Evolutionary conservation across 2,113 vertebrate genomes (phyloP), one percentile per base, ranked within the genome.

Genomic region (Glareola pratincola): DNA sequence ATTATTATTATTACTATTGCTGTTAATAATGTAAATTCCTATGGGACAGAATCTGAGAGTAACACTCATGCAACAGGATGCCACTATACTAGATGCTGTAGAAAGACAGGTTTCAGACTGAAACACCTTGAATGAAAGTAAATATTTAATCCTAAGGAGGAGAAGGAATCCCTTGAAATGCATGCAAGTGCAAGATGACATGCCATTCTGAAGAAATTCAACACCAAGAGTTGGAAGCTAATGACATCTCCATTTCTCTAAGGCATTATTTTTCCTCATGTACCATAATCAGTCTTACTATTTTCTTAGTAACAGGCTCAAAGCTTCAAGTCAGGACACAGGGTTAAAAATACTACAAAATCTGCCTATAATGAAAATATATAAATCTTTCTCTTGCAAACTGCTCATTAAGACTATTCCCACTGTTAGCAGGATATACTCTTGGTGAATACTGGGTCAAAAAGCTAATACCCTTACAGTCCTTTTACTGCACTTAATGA

Each of bases 341-440:
- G 47, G 81, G 51, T 69, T 82, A 45, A 88, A 95, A 94, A 81
- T 63, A 47, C 67, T 77, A 86, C 29, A 84, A 74, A 94, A 78
- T 69, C 27, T 85, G 32, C n/a, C 30, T 57, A 7, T 43, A 87
- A 95, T 74, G 54, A 71, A 88, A 68, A 71, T 10, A 59, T 9
- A 87, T 68, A 94, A 94, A 73, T 87, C 80, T 88, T 80, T 30
- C 59, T 81, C 16, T 89, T 87, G 56, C 53, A 68, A 96, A 86
- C 19, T 89, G 51, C 43, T 88, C 69, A 68, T 86, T 86, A 88
- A 89, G 69, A 9, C 45, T 56, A 51, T 75, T 78, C 34, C 30
- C 36, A 83, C 30, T 45, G 30, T 67, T 91, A 71, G 51, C 57
- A 84, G 53, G 69, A 94, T 66, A 60, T 82, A 74, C 63, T 71